Conservation (phyloP, 2,888 invertebrate genomes). For the Frankliniella fusca region DNA sequence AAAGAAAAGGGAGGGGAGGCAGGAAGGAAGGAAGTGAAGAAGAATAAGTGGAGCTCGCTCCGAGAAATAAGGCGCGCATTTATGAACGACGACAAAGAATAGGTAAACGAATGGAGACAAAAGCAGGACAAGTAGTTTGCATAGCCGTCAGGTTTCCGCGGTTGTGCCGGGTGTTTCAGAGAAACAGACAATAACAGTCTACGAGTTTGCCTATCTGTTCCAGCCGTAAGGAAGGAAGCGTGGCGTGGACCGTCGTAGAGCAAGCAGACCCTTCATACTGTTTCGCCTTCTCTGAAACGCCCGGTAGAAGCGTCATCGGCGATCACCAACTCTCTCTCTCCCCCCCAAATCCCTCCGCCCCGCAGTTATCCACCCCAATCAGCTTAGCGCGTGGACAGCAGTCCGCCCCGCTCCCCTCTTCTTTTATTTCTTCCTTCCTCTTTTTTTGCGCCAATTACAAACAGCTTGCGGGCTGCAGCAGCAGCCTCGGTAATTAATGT, state of each 20-base stretch:
- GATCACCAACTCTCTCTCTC: not conserved
- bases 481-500: slow-evolving; percentile 15
- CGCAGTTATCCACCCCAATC: not conserved
- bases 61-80: not conserved
- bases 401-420: not conserved
- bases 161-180: too few relatives aligned
- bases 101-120: too few relatives aligned
- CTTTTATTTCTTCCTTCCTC: not conserved
- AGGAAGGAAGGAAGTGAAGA: not conserved
- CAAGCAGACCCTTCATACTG: too few relatives aligned
- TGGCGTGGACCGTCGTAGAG: too few relatives aligned
- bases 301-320: too few relatives aligned
- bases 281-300: too few relatives aligned
- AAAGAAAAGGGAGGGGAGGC: slow-evolving; percentile 8
- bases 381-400: not conserved
- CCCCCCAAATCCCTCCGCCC: not conserved
- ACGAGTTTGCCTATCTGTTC: too few relatives aligned
- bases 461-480: slow-evolving; percentile 1
- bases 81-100: too few relatives aligned
- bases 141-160: too few relatives aligned
- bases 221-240: too few relatives aligned
- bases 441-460: slow-evolving; percentile 14
- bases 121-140: too few relatives aligned
- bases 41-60: not conserved
- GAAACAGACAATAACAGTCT: too few relatives aligned